phyloP scores from a whole-genome alignment of 1,140 invertebrate genomes.

The Scaptomyza montana region DNA sequence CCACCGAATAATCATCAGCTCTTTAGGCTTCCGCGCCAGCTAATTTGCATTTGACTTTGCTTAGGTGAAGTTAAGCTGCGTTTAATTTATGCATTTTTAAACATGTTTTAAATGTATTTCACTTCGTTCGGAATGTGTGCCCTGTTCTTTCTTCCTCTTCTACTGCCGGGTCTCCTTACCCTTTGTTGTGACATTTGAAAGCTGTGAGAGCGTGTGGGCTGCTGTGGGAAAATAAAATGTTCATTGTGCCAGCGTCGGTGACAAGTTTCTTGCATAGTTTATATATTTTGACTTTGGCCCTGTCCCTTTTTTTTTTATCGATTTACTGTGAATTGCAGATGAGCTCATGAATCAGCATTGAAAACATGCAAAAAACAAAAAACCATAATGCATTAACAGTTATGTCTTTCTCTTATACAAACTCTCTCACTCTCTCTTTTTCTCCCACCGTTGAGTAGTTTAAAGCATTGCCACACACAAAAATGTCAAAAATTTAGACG shows the following conservation, averaged over 20 bases:
- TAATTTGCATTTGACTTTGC: slow-evolving; percentile 63
- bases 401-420: not conserved
- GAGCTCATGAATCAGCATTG: slow-evolving; percentile 29
- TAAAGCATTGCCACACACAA: slow-evolving; percentile 15
- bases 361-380: not conserved
- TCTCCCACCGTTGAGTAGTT: not conserved
- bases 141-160: slow-evolving; percentile 3
- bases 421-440: not conserved
- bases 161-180: not conserved
- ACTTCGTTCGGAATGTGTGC: slow-evolving; percentile 13
- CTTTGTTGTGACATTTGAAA: slow-evolving; percentile 48
- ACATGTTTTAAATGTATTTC: slow-evolving; percentile 64
- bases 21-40: slow-evolving; percentile 38
- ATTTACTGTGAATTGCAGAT: slow-evolving; percentile 35
- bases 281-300: slow-evolving; percentile 33
- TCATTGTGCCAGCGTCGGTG: slow-evolving; percentile 20
- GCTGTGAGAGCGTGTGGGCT: slow-evolving; percentile 32
- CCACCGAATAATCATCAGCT: slow-evolving; percentile 47
- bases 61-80: slow-evolving; percentile 36
- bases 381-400: slow-evolving; percentile 2
- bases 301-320: slow-evolving; percentile 28
- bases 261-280: slow-evolving; percentile 33
- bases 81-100: slow-evolving; percentile 78
- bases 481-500: slow-evolving; percentile 44
- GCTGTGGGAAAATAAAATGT: slow-evolving; percentile 56